A percentile compares a stretch with the other conserved stretches of the same genome.
These are phyloP conservation scores for Trichopoda pennipes DNA, from an alignment of 2,888 invertebrate species.

Conservation along the genomic window DNA sequence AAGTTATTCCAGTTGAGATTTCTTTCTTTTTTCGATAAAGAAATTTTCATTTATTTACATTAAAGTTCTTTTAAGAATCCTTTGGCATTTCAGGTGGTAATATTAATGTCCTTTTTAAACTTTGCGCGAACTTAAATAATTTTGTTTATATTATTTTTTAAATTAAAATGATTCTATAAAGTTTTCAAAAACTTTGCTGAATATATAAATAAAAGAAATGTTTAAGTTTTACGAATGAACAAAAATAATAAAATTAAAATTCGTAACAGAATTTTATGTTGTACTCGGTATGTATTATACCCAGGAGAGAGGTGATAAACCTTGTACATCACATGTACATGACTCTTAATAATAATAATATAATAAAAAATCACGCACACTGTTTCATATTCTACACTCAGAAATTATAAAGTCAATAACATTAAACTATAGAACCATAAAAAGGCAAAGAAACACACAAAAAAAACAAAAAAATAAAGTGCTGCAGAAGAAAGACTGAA, in stretches of 20 bases:
- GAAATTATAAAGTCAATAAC: conserved; percentile 54
- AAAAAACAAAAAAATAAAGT: background rate
- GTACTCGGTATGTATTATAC: conserved; percentile 8
- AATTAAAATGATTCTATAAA: no score
- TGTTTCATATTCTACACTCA: background rate
- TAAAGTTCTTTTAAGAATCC: background rate
- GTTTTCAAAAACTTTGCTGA: no score
- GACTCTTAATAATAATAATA: background rate
- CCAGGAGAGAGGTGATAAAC: conserved; percentile 42
- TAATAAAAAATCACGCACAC: background rate
- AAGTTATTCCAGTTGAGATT: no score
- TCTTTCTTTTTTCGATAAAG: no score
- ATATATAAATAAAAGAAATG: no score
- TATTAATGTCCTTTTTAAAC: no score
- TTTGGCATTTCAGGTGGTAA: background rate
- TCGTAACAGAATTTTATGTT: conserved; percentile 31
- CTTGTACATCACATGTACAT: background rate
- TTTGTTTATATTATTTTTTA: background rate
- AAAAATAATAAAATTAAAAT: conserved; percentile 31
- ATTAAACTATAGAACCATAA: conserved; percentile 43
- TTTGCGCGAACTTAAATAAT: no score
- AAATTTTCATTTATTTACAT: no score
- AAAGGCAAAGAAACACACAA: conserved; percentile 40
- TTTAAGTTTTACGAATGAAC: no score
- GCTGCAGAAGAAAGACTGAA: no score